Percentiles rank a stretch among this genome's conserved stretches.
These are phyloP conservation scores for Xanthorhoe designata DNA, from an alignment of 2,888 invertebrate genomes.

Conservation along the genomic window DNA sequence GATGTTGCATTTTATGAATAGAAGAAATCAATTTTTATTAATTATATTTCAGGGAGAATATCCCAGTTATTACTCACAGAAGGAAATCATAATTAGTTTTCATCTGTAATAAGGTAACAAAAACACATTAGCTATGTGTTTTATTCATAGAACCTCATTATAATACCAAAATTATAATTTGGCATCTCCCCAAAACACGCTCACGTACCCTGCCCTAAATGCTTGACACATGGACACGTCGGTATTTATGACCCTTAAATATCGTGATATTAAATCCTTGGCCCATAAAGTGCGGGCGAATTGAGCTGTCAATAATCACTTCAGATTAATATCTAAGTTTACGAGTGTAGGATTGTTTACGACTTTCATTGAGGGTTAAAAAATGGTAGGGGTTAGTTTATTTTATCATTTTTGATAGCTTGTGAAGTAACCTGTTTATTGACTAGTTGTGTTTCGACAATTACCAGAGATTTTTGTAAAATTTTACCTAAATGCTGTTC, in stretches of 20 bases:
- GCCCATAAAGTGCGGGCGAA: slow-evolving; percentile 23
- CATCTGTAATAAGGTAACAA: neutral
- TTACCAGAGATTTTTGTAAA: neutral
- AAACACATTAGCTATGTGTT: neutral
- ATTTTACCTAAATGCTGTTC: too few relatives aligned
- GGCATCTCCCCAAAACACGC: slow-evolving; percentile 20
- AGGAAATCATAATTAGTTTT: neutral
- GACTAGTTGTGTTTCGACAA: neutral
- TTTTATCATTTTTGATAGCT: neutral
- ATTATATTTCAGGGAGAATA: too few relatives aligned
- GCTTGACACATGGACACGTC: slow-evolving; percentile 30
- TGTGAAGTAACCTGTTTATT: neutral
- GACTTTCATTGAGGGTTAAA: neutral
- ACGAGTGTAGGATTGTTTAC: slow-evolving; percentile 4
- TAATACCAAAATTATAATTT: neutral
- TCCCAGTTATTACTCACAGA: too few relatives aligned
- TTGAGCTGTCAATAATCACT: slow-evolving; percentile 31
- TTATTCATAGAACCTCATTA: neutral
- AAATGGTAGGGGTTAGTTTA: neutral
- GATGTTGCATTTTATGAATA: too few relatives aligned
- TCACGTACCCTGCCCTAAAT: slow-evolving; percentile 23
- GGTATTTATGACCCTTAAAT: slow-evolving; percentile 34
- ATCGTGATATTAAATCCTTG: slow-evolving; percentile 34
- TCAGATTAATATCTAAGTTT: slow-evolving; percentile 21
- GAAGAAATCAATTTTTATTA: too few relatives aligned